Base-by-base conservation (phyloP, 2,113 vertebrate species). In the Hymenochirus boettgeri region DNA sequence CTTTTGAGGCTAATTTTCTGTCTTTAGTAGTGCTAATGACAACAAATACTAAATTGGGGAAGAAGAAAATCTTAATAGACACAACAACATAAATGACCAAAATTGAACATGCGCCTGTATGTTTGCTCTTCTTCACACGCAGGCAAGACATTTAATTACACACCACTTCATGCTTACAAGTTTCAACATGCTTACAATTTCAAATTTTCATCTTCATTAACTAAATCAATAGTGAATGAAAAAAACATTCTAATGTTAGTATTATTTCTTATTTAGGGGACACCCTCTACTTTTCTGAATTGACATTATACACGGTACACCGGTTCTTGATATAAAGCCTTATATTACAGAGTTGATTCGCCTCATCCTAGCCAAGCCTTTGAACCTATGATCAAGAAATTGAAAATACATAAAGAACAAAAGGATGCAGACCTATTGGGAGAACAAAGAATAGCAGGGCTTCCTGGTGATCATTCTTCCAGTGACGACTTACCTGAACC, bases 331-430 rank as follows among this genome's bases (percentile, higher is more conserved):
- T 73, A 87, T 95, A 63, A 95, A 94, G 70, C 92, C 92, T 4
- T 94, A 91, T 73, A 93, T 95, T 61, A 85, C 90, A 35, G 89
- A 91, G 17, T 95, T n/a, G 92, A 95, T 75, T 86, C 85, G 3
- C 89, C 89, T 0, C 56, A 72, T 29, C 31, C 37, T 64, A 10
- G 35, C 15, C 33, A 42, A 13, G 50, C 61, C 7, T 42, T 62
- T 57, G 23, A 24, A 57, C 18, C 7, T 57, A 69, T 35, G 4
- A 55, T 10, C 29, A 25, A 52, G 47, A 62, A 33, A 66, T 45
- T 27, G 55, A 45, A 22, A 6, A 26, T 56, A 12, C 13, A 17
- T 6, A 54, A 54, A 29, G 57, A 10, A 3, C 19, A 23, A 23
- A 7, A 21, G 13, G 29, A 27, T 51, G 12, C 6, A 27, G 12